Evolutionary conservation across 2,113 vertebrate genomes (phyloP).

Genomic region (Paramormyrops kingsleyae): DNA sequence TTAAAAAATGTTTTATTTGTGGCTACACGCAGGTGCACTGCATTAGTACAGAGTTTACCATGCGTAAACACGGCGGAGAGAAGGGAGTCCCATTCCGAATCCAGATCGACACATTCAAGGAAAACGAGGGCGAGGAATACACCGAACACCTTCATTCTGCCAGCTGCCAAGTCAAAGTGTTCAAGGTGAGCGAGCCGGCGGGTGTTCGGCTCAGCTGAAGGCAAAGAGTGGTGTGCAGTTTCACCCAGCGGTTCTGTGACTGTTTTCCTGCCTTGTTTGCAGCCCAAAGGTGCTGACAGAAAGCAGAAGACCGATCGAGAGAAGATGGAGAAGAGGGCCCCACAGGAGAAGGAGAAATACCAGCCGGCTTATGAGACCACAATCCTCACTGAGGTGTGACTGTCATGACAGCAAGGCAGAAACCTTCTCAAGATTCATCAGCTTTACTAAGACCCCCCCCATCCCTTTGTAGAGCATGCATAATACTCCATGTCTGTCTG

Average conservation of each 20-base stretch:
- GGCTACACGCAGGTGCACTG: constrained; percentile 76
- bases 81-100: constrained; percentile 94
- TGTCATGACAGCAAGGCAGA: not conserved
- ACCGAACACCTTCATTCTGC: constrained; percentile 92
- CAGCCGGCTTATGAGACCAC: constrained; percentile 94
- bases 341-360: constrained; percentile 95
- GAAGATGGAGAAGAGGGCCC: constrained; percentile 94
- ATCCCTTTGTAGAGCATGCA: not conserved
- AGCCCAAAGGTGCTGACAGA: constrained; percentile 96
- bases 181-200: constrained; percentile 70
- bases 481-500: not conserved
- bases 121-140: constrained; percentile 82
- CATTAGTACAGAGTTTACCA: constrained; percentile 97
- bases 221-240: not conserved
- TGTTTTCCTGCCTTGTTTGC: not conserved
- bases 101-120: constrained; percentile 94
- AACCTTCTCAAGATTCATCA: not conserved
- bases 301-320: constrained; percentile 96
- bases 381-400: constrained; percentile 87
- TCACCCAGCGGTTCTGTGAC: not conserved
- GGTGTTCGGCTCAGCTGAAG: not conserved
- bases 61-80: constrained; percentile 93
- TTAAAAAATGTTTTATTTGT: not conserved
- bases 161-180: constrained; percentile 98
- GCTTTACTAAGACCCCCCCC: not conserved